Percentiles rank a stretch among this genome's conserved stretches.
These are phyloP conservation scores for Taxidea taxus DNA, from an alignment of 2,113 vertebrate species.

Conservation along the genomic window DNA sequence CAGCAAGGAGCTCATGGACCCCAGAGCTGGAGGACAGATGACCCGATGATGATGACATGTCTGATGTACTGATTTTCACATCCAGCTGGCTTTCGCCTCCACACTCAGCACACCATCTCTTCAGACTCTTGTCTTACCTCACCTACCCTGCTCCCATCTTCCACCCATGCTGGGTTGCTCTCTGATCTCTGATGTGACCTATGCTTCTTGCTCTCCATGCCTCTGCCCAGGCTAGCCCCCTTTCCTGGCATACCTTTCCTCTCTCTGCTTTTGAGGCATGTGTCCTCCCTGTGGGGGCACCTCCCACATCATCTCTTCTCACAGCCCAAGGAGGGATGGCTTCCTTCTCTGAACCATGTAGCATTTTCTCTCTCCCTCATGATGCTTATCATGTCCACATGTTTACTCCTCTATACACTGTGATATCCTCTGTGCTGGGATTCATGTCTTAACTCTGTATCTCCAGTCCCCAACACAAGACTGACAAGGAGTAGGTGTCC, in stretches of 20 bases:
- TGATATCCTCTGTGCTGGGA: background rate
- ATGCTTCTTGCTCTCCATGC: background rate
- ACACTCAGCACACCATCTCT: too few species aligned
- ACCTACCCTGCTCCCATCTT: background rate
- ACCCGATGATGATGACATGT: background rate
- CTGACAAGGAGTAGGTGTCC: background rate
- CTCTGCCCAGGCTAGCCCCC: background rate
- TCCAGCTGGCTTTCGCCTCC: background rate
- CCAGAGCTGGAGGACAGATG: accelerated
- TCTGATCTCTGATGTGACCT: background rate
- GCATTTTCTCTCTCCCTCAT: background rate
- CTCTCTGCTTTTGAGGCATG: background rate
- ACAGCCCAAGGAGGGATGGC: background rate
- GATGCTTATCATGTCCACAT: background rate
- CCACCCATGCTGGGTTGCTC: background rate
- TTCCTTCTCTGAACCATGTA: background rate
- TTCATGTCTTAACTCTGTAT: background rate
- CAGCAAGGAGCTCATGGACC: accelerated
- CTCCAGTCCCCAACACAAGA: background rate
- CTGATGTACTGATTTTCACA: background rate
- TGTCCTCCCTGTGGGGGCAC: background rate
- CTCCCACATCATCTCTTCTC: background rate
- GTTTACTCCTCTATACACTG: background rate
- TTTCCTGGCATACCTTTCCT: background rate
- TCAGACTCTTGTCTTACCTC: background rate